These are phyloP conservation scores for Microplitis mediator DNA, from an alignment of 1,140 invertebrate species.

Conservation along the genomic window DNA sequence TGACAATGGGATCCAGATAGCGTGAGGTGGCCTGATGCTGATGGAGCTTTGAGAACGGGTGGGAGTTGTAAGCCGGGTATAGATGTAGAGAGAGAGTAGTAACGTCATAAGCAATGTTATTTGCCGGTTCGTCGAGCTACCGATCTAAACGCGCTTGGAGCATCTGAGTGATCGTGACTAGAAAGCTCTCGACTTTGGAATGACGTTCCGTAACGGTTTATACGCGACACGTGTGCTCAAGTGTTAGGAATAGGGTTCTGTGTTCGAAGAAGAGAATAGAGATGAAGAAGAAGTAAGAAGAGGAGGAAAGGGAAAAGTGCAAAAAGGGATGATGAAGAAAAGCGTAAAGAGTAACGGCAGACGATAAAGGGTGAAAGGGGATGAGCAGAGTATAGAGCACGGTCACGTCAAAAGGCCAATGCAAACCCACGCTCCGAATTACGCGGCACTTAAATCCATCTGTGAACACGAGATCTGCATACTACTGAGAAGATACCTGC, in stretches of 20 bases:
- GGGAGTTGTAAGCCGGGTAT: too few relatives aligned
- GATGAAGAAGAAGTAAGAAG: neutral
- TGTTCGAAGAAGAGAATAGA: constrained; percentile 5
- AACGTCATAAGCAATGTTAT: constrained; percentile 18
- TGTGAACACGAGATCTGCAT: constrained; percentile 46
- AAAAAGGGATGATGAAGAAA: constrained; percentile 5
- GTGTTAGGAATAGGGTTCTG: neutral
- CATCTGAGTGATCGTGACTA: neutral
- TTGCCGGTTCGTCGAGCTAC: constrained; percentile 14
- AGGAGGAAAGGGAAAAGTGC: neutral
- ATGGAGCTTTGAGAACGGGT: neutral
- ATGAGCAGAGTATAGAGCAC: neutral
- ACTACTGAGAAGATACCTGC: constrained; percentile 6
- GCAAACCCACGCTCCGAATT: constrained; percentile 38
- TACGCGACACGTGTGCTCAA: constrained; percentile 10
- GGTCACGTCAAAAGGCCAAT: constrained; percentile 21
- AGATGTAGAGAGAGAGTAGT: neutral
- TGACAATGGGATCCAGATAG: too few relatives aligned
- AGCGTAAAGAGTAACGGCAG: neutral
- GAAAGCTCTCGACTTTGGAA: neutral
- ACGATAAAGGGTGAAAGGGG: constrained; percentile 13
- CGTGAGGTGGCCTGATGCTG: neutral
- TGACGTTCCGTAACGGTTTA: constrained; percentile 6
- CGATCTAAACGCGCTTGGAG: constrained; percentile 5
- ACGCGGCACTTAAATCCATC: constrained; percentile 42